A percentile compares a stretch with the other conserved stretches of the same genome.
Conservation (phyloP, 1,140 invertebrate species). For the Hylaeus anthracinus region DNA sequence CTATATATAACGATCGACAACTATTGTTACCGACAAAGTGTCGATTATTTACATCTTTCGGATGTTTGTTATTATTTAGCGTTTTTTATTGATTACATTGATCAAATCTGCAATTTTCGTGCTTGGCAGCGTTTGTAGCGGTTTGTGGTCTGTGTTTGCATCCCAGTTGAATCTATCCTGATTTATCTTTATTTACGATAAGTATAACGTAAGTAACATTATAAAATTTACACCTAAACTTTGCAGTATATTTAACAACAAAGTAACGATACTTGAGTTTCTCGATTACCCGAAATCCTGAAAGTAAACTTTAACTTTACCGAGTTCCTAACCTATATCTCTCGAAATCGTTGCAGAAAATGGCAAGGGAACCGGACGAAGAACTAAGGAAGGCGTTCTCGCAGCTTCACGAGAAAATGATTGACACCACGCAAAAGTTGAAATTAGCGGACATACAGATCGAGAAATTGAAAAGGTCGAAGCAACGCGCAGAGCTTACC, state of each 20-base stretch:
- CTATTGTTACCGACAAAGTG: neutral
- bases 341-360: slow-evolving; percentile 43
- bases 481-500: slow-evolving; percentile 88
- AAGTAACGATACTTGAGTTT: neutral
- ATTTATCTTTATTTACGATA: neutral
- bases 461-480: slow-evolving; percentile 85
- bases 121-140: too few species aligned
- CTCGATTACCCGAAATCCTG: neutral
- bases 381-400: slow-evolving; percentile 88
- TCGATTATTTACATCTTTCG: neutral
- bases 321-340: slow-evolving; percentile 4
- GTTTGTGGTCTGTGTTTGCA: too few species aligned
- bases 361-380: slow-evolving; percentile 78
- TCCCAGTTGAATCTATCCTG: neutral
- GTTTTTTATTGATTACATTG: too few species aligned
- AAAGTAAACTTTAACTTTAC: neutral
- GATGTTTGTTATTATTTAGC: neutral
- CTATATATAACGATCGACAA: neutral
- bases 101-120: too few species aligned
- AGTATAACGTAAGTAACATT: neutral
- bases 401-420: slow-evolving; percentile 91
- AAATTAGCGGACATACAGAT: slow-evolving; percentile 91
- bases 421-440: slow-evolving; percentile 90
- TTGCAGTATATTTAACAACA: neutral
- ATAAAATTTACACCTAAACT: neutral